Base-by-base conservation (phyloP, 2,113 vertebrate genomes). In the Ceyx melanurus region DNA sequence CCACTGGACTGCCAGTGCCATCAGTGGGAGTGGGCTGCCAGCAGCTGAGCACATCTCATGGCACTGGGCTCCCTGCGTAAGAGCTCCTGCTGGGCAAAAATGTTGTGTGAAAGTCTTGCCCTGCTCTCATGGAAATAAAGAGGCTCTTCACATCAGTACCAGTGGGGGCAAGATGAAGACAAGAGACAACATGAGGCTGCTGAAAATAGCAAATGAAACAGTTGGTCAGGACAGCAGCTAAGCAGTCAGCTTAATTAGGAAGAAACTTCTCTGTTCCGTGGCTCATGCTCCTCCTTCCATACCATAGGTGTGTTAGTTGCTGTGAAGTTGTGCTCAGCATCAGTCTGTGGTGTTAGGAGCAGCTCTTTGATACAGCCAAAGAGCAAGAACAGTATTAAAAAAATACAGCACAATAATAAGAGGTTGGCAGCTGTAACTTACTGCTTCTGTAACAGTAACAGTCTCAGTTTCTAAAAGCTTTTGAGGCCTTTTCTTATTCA, bases 161-260 rank as follows among this genome's bases (percentile, higher is more conserved):
- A 29, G 35, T 29, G n/a, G 33, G 40, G 71, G 58, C 83, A 82
- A 82, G 90, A 61, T 25, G 57, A 61, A 95, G 88, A 45, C 88
- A 65, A 84, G 92, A 95, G 78, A 56, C 62, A 92, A 65, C 92
- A n/a, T 53, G 58, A 81, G 75, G 66, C 71, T 2, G 33, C 96
- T 90, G 93, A 84, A 96, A 96, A 94, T 37, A 92, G 93, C 48
- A 56, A 82, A 83, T 94, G 71, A 81, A 86, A 70, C 70, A 61
- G 57, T 89, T 89, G 87, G 72, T 91, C 60, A 42, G 89, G 46
- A 84, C 84, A 67, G 50, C 84, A 73, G 79, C 74, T 54, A 62
- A 85, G 51, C 54, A 29, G 16, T 75, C 83, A 78, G 46, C 66
- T 95, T 66, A 48, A 1, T 61, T 84, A 48, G 83, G 77, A 71